Evolutionary conservation across 1,140 invertebrate genomes (phyloP).

Genomic region (Bombus waltoni): DNA sequence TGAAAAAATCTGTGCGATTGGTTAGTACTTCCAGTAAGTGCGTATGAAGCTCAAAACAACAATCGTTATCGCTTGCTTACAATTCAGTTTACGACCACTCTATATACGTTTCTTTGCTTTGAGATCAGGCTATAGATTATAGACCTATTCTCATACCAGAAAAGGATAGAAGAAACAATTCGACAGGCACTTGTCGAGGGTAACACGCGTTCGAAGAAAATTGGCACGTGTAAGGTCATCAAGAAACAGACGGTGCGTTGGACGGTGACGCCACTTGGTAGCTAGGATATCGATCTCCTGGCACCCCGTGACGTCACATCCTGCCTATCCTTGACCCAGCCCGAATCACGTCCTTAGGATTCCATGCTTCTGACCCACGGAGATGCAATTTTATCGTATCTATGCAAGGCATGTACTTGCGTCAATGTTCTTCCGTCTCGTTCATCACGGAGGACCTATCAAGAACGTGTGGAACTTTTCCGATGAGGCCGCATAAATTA

Average conservation of each 20-base stretch:
- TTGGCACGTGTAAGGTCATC: slow-evolving; percentile 39
- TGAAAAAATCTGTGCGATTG: too few species aligned
- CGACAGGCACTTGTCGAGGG: not conserved
- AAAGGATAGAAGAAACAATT: not conserved
- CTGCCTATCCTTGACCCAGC: slow-evolving; percentile 82
- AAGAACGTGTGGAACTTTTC: not conserved
- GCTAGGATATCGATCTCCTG: slow-evolving; percentile 78
- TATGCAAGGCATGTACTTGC: slow-evolving; percentile 20
- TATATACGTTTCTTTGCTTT: not conserved
- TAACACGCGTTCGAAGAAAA: not conserved
- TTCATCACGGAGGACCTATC: not conserved
- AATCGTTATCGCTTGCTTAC: not conserved
- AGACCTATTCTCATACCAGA: not conserved
- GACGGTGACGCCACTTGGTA: slow-evolving; percentile 62
- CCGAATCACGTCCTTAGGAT: slow-evolving; percentile 66
- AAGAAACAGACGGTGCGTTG: slow-evolving; percentile 50
- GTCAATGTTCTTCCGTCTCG: not conserved
- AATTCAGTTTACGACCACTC: not conserved
- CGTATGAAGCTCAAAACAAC: too few species aligned
- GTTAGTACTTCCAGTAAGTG: too few species aligned
- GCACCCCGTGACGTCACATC: slow-evolving; percentile 79
- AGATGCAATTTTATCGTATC: slow-evolving; percentile 26
- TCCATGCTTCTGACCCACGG: slow-evolving; percentile 14
- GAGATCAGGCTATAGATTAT: not conserved
- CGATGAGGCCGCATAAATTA: not conserved